These are phyloP conservation scores for Cistogaster globosa DNA, from an alignment of 2,888 invertebrate species.

Conservation along the genomic window DNA sequence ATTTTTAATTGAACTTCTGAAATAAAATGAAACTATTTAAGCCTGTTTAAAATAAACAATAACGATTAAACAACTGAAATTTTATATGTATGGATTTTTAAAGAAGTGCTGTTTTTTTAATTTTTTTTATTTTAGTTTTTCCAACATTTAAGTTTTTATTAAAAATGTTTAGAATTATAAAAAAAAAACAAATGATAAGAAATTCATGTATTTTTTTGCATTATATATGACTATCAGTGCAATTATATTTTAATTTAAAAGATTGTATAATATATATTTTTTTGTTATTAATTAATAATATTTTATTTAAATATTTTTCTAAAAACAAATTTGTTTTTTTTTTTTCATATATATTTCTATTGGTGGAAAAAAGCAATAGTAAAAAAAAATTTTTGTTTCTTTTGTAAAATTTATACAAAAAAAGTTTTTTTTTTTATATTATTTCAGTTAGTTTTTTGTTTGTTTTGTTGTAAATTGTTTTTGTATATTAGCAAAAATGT, in stretches of 20 bases:
- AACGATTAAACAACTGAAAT: no score
- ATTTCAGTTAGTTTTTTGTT: conserved; percentile 9
- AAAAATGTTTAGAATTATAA: neutral
- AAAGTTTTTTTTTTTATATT: conserved; percentile 14
- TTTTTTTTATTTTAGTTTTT: neutral
- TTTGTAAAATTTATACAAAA: conserved; percentile 67
- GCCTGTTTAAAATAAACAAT: no score
- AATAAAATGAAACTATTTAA: no score
- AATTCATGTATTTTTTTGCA: conserved; percentile 41
- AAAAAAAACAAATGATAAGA: neutral
- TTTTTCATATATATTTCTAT: conserved; percentile 30
- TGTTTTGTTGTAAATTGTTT: conserved; percentile 58
- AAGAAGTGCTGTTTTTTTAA: neutral
- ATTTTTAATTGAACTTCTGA: no score
- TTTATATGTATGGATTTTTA: neutral
- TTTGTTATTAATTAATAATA: conserved; percentile 42
- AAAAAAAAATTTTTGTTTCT: conserved; percentile 48
- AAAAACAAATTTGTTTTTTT: conserved; percentile 55
- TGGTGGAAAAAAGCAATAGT: conserved; percentile 67
- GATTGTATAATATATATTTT: conserved; percentile 41
- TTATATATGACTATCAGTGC: conserved; percentile 71
- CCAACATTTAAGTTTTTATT: neutral
- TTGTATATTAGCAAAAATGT: conserved; percentile 61
- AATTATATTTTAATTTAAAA: conserved; percentile 59
- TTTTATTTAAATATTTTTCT: conserved; percentile 68